Percentiles rank a stretch among this genome's conserved stretches.
These are phyloP conservation scores for Oreocharis arfaki DNA, from an alignment of 2,113 vertebrate species.

Conservation along the genomic window DNA sequence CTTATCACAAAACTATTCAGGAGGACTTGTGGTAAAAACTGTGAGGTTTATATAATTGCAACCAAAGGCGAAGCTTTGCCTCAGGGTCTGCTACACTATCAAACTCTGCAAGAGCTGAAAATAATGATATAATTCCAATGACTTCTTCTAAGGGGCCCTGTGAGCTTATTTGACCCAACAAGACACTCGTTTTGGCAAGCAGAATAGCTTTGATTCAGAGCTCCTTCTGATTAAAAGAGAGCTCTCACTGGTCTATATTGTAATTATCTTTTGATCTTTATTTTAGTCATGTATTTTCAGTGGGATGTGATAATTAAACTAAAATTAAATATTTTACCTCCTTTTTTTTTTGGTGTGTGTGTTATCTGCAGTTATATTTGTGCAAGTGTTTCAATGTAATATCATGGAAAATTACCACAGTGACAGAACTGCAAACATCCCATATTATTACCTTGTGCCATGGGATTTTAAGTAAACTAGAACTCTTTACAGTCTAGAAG, in stretches of 20 bases:
- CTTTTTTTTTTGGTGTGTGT: not conserved
- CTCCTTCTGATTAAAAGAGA: not conserved
- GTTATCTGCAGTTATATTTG: not conserved
- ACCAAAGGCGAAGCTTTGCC: constrained; percentile 9
- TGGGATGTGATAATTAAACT: not conserved
- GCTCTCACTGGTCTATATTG: not conserved
- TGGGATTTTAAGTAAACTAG: constrained; percentile 29
- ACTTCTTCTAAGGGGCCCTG: not conserved
- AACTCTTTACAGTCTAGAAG: constrained; percentile 46
- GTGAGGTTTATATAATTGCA: constrained; percentile 7
- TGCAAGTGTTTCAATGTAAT: not conserved
- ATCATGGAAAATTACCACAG: not conserved
- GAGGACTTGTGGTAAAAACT: constrained; percentile 5
- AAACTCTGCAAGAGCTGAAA: not conserved
- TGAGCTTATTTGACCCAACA: not conserved
- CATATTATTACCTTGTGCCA: not conserved
- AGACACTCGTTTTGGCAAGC: not conserved
- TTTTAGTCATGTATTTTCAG: not conserved
- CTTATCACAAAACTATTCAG: constrained; percentile 13
- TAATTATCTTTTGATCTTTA: not conserved
- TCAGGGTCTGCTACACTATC: not conserved
- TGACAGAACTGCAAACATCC: not conserved
- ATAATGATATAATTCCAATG: not conserved
- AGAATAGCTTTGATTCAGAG: not conserved
- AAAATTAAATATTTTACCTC: not conserved